These are phyloP conservation scores for Petrocephalus schoutedeni DNA, from an alignment of 2,797 vertebrate genomes.

Conservation along the genomic window DNA sequence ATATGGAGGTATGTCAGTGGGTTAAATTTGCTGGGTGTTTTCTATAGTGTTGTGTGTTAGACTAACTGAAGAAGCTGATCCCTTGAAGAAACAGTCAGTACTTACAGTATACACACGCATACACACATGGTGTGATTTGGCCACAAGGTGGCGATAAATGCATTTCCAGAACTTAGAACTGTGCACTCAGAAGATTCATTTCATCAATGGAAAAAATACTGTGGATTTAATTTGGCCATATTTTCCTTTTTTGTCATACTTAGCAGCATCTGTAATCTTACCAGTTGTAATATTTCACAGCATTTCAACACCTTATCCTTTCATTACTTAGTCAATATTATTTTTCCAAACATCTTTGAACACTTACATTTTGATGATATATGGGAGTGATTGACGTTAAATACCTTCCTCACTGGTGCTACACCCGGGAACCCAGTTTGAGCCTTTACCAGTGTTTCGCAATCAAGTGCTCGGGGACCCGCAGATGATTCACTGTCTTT, in stretches of 20 bases:
- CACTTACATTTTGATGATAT: conserved; percentile 1
- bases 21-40: neutral
- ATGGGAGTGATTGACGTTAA: neutral
- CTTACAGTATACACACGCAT: neutral
- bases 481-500: neutral
- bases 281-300: conserved; percentile 4
- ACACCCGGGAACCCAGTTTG: neutral
- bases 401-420: neutral
- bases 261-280: conserved; percentile 9
- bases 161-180: neutral
- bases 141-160: conserved; percentile 20
- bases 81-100: neutral
- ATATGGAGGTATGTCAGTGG: neutral
- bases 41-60: neutral
- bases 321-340: neutral
- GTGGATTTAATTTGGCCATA: conserved; percentile 4
- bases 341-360: neutral
- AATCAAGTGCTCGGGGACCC: neutral
- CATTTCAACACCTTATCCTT: conserved; percentile 11
- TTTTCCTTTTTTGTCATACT: conserved; percentile 7
- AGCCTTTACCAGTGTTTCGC: neutral
- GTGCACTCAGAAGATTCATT: neutral
- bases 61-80: neutral
- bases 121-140: neutral
- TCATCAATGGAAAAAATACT: conserved; percentile 10